These are phyloP conservation scores for Leiothrix lutea DNA, from an alignment of 2,113 vertebrate genomes.

Conservation along the genomic window DNA sequence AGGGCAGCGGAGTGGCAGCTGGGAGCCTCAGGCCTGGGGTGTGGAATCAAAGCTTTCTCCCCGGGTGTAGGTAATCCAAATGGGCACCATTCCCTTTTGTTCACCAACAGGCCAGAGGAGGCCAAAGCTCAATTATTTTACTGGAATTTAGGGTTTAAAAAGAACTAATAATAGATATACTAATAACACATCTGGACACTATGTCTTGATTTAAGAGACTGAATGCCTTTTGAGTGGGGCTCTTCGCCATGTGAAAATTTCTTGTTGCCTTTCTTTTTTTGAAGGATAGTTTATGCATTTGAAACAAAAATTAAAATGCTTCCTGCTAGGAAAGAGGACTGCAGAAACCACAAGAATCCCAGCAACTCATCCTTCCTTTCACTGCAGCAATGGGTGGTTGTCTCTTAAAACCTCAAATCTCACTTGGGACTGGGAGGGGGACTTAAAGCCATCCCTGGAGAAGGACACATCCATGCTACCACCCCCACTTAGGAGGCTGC, in stretches of 20 bases:
- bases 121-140: neutral
- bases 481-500: neutral
- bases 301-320: slow-evolving; percentile 17
- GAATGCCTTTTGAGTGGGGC: neutral
- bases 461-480: neutral
- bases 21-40: neutral
- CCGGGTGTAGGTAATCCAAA: neutral
- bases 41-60: slow-evolving; percentile 11
- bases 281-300: neutral
- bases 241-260: slow-evolving; percentile 2
- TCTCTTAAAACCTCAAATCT: neutral
- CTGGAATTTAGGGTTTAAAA: neutral
- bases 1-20: neutral
- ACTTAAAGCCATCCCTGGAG: neutral
- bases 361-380: neutral
- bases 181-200: slow-evolving; percentile 21
- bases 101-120: neutral
- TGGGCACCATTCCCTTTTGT: slow-evolving; percentile 30
- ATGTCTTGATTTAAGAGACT: neutral
- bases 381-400: neutral
- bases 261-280: neutral
- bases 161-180: slow-evolving; percentile 4
- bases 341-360: neutral
- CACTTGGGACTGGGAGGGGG: neutral
- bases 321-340: neutral